Evolutionary conservation across 2,888 invertebrate species (phyloP), one percentile per base, ranked within the genome.

Genomic region (Drosophila peninsularis): DNA sequence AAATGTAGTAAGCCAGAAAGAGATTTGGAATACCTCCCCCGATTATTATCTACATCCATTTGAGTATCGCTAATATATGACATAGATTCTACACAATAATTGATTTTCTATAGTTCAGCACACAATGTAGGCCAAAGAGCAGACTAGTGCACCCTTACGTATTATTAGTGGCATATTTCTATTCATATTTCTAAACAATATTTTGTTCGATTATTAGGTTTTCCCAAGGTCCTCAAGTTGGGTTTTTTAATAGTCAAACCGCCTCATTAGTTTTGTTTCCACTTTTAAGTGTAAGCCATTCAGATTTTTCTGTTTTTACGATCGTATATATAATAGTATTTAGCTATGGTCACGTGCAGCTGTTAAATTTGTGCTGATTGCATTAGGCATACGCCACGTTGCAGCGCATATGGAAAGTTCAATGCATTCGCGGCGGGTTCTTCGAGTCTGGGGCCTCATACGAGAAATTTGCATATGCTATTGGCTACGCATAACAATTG

Each of bases 331-430:
- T 42, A 32, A 47, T 37, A 19, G 27, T 42, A 60, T 21, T 75
- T 67, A 55, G 74, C 32, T 66, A 9, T 47, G 65, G 76, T 77
- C 76, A 77, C 76, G 76, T 77, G 76, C 60, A 61, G 37, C 24
- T 54, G 67, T 30, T 61, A 39, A 42, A 72, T 50, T 62, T 62
- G 36, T 61, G 57, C 19, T 57, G 32, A 57, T 75, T 70, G 67
- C 64, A 45, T 82, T 85, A 85, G 80, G 66, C 74, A 88, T 82
- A 74, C 78, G 82, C 82, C 82, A 88, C 86, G 88, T 88, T 82
- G 88, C 58, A 75, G 36, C 47, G 47, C 67, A 62, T 55, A 49
- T 64, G 57, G 4, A 62, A 63, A 63, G 88, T 82, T 82, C 82
- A 82, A 85, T 80, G 82, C 83, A 82, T 88, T 88, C 66, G 17